Conservation (phyloP, 2,888 invertebrate species). For the Trachelus tabidus region DNA sequence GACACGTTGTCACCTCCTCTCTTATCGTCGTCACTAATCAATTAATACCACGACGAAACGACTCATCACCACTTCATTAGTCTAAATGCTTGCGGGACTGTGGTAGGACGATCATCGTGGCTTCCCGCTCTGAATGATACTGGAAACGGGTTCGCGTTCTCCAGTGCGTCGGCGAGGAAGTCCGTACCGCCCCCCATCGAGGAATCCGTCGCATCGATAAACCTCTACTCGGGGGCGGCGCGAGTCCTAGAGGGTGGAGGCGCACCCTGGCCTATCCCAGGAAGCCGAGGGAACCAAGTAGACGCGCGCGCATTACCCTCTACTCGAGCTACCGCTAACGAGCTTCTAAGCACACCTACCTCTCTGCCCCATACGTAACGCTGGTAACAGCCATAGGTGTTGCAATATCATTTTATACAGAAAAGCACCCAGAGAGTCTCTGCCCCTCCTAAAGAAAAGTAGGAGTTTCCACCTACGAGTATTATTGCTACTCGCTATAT, state of each 20-base stretch:
- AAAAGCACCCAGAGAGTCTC: background rate
- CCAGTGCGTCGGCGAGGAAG: slow-evolving; percentile 13
- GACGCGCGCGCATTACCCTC: background rate
- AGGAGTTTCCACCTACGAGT: background rate
- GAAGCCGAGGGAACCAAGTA: slow-evolving; percentile 29
- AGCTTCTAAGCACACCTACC: slow-evolving; percentile 6
- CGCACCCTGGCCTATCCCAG: slow-evolving; percentile 31
- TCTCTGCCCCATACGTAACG: background rate
- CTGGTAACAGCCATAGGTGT: background rate
- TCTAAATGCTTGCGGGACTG: slow-evolving; percentile 8
- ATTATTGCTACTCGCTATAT: background rate
- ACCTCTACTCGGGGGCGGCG: slow-evolving; percentile 4
- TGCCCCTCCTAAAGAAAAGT: background rate
- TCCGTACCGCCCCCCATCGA: slow-evolving; percentile 16
- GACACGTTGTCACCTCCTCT: background rate
- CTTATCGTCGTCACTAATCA: background rate
- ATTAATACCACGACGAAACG: slow-evolving; percentile 2
- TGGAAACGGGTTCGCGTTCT: slow-evolving; percentile 33
- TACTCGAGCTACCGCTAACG: background rate
- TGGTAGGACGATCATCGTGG: slow-evolving; percentile 52
- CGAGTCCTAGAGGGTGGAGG: slow-evolving; percentile 24
- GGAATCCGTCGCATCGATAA: slow-evolving; percentile 1
- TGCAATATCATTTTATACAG: background rate
- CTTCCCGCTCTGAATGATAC: slow-evolving; percentile 55
- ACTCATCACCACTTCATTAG: slow-evolving; percentile 6